phyloP scores from a whole-genome alignment of 2,888 invertebrate species.

The Rhaphigaster nebulosa region DNA sequence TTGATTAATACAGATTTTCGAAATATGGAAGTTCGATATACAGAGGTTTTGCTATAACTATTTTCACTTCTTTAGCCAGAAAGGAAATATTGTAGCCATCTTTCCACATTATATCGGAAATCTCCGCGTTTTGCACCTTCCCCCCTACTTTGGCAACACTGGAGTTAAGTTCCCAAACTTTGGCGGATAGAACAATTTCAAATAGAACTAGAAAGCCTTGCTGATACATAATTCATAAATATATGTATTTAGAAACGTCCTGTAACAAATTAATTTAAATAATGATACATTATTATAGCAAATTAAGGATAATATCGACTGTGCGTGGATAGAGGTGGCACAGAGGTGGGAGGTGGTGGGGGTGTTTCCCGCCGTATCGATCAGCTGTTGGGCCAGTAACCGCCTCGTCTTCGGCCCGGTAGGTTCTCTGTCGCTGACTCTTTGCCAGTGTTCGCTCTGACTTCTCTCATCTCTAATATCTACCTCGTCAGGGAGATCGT shows the following conservation, averaged over 20 bases:
- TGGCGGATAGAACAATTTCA: background rate
- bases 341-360: slow-evolving; percentile 49
- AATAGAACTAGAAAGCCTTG: background rate
- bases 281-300: background rate
- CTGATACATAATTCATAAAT: background rate
- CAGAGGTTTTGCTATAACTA: too few species aligned
- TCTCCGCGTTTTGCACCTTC: background rate
- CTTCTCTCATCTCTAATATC: background rate
- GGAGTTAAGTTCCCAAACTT: background rate
- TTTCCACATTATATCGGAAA: background rate
- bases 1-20: too few species aligned
- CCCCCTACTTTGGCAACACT: background rate
- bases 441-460: background rate
- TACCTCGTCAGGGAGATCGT: background rate
- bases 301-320: background rate
- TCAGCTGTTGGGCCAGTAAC: slow-evolving; percentile 54
- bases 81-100: too few species aligned
- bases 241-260: background rate
- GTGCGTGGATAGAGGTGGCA: background rate
- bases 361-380: slow-evolving; percentile 53
- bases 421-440: background rate
- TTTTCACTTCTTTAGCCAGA: too few species aligned
- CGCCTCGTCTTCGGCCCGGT: slow-evolving; percentile 26
- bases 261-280: background rate
- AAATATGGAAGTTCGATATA: too few species aligned